Conservation (phyloP, 2,113 vertebrate species). For the Synchiropus splendidus region DNA sequence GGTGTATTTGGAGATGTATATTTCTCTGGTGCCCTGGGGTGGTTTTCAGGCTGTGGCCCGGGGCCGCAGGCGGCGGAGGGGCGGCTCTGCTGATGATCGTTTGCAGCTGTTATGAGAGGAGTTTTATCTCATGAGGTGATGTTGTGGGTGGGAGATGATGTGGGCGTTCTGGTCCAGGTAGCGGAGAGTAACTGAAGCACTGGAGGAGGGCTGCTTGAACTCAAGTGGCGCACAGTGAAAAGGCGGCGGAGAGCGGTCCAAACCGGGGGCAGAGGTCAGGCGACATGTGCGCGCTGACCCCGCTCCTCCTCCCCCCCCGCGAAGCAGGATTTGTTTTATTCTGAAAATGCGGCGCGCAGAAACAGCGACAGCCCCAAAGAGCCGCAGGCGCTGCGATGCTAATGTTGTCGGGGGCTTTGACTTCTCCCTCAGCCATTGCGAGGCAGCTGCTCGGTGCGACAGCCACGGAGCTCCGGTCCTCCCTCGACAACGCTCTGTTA, state of each 20-base stretch:
- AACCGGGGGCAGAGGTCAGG: slow-evolving; percentile 41
- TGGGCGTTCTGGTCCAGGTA: slow-evolving; percentile 24
- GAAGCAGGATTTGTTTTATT: slow-evolving; percentile 25
- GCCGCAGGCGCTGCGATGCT: slow-evolving; percentile 56
- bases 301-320: neutral
- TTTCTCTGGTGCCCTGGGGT: no score
- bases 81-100: no score
- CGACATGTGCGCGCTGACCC: no score
- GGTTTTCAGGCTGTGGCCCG: no score
- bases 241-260: slow-evolving; percentile 1
- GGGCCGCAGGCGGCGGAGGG: no score
- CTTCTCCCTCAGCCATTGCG: slow-evolving; percentile 63
- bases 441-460: slow-evolving; percentile 48
- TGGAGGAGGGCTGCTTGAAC: no score
- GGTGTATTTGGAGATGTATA: no score
- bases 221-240: neutral
- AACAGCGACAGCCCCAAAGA: slow-evolving; percentile 61
- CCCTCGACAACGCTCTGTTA: no score
- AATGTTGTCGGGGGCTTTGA: slow-evolving; percentile 67
- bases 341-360: slow-evolving; percentile 54
- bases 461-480: slow-evolving; percentile 40
- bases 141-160: slow-evolving; percentile 10
- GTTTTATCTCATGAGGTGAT: no score
- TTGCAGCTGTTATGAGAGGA: no score
- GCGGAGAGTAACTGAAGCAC: slow-evolving; percentile 4